Percentiles rank a stretch among this genome's conserved stretches.
Evolutionary conservation across 2,888 invertebrate genomes (phyloP).

Genomic region (Melikaiella ostensackeni): DNA sequence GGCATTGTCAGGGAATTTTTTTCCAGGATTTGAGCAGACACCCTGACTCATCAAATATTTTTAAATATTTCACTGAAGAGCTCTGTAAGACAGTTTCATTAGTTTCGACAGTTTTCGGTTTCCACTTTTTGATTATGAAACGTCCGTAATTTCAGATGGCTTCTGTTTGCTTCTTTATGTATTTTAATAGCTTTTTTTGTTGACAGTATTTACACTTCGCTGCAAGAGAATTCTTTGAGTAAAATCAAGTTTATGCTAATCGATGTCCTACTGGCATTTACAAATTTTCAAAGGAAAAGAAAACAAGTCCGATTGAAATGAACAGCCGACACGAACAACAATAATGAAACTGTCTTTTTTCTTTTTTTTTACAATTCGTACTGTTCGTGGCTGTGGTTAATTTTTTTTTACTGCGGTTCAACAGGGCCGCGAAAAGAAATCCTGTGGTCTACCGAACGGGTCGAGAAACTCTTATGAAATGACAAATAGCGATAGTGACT

Average conservation of each 20-base stretch:
- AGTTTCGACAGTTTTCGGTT: too few relatives aligned
- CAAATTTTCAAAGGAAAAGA: background rate
- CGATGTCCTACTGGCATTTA: slow-evolving; percentile 14
- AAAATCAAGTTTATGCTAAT: slow-evolving; percentile 15
- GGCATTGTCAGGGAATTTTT: too few relatives aligned
- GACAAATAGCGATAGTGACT: slow-evolving; percentile 56
- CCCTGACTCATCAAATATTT: too few relatives aligned
- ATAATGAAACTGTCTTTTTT: slow-evolving; percentile 19
- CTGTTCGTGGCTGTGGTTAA: slow-evolving; percentile 46
- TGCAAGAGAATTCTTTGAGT: background rate
- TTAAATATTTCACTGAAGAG: too few relatives aligned
- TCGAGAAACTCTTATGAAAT: slow-evolving; percentile 61
- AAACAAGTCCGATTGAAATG: slow-evolving; percentile 1
- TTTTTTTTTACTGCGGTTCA: slow-evolving; percentile 60
- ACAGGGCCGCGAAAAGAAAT: slow-evolving; percentile 63
- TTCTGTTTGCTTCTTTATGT: background rate
- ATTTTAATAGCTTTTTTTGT: background rate
- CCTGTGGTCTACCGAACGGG: slow-evolving; percentile 61
- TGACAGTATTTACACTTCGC: background rate
- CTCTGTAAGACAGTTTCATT: too few relatives aligned
- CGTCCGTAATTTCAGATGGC: background rate
- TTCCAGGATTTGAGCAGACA: too few relatives aligned
- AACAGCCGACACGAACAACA: background rate
- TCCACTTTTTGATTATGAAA: background rate
- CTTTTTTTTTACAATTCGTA: slow-evolving; percentile 31